Evolutionary conservation across 35 echinoderm and acorn worm genomes (phyloP).

Genomic region (Stichopus chloronotus): DNA sequence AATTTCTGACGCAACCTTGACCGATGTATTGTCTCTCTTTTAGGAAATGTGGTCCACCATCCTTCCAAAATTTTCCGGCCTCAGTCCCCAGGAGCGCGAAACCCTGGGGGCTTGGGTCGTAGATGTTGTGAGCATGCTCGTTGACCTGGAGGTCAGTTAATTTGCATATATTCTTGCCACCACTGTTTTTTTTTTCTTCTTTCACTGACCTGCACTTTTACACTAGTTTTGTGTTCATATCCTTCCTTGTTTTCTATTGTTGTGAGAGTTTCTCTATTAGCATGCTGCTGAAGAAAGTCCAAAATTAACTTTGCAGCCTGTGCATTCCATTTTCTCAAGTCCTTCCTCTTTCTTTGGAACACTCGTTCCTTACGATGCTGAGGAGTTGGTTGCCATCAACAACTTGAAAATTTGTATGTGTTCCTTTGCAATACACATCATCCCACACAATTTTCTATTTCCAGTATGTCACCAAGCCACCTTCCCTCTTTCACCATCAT

Average conservation of each 20-base stretch:
- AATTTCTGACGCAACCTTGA: constrained; percentile 16
- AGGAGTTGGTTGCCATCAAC: too few species aligned
- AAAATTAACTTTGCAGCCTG: neutral
- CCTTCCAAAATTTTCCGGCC: constrained; percentile 87
- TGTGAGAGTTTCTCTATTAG: neutral
- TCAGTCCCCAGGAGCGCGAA: constrained; percentile 83
- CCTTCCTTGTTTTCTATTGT: constrained; percentile 6
- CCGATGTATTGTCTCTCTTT: constrained; percentile 37
- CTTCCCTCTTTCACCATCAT: too few species aligned
- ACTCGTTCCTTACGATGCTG: too few species aligned
- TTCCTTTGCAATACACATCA: too few species aligned
- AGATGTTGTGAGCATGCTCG: constrained; percentile 97
- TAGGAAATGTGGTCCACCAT: constrained; percentile 96
- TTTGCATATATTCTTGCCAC: constrained; percentile 62
- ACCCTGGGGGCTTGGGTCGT: constrained; percentile 94
- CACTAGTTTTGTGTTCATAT: neutral
- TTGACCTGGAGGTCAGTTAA: constrained; percentile 98
- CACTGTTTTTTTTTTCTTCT: constrained; percentile 1
- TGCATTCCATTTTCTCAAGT: neutral
- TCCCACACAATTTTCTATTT: too few species aligned
- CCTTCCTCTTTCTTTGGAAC: neutral
- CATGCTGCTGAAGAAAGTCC: neutral
- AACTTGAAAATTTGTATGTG: too few species aligned
- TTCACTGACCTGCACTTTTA: constrained; percentile 29
- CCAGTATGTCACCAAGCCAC: too few species aligned